Evolutionary conservation across 2,113 vertebrate genomes (phyloP).

Genomic region (Paramormyrops kingsleyae): DNA sequence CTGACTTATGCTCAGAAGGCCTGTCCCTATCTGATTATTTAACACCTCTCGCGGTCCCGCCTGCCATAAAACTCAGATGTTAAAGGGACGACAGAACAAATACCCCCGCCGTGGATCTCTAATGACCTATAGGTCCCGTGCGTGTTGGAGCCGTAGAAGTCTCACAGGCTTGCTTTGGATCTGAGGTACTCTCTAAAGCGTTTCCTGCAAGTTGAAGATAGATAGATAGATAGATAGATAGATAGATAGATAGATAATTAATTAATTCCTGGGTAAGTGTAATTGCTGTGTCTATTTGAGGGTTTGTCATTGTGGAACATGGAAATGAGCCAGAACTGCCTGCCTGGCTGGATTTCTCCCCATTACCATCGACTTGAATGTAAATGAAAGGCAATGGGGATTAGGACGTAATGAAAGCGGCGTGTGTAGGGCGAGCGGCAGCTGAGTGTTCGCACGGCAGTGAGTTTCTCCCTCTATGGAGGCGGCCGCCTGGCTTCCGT

Average conservation of each 20-base stretch:
- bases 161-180: neutral
- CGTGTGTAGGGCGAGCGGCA: neutral
- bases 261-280: neutral
- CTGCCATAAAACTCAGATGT: slow-evolving; percentile 40
- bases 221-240: neutral
- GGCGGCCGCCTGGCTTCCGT: neutral
- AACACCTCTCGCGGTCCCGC: slow-evolving; percentile 49
- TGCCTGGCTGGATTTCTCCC: neutral
- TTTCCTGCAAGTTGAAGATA: neutral
- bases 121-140: neutral
- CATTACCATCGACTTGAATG: neutral
- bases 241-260: neutral
- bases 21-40: slow-evolving; percentile 49
- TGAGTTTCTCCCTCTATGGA: neutral
- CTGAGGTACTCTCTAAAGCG: neutral
- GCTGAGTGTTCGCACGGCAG: neutral
- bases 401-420: neutral
- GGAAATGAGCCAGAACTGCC: neutral
- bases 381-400: neutral
- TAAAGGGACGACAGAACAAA: slow-evolving; percentile 27
- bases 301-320: neutral
- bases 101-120: neutral
- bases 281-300: neutral
- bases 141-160: neutral
- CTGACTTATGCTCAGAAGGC: slow-evolving; percentile 48